phyloP scores from a whole-genome alignment of 1,140 invertebrate species.

The Campodea augens region DNA sequence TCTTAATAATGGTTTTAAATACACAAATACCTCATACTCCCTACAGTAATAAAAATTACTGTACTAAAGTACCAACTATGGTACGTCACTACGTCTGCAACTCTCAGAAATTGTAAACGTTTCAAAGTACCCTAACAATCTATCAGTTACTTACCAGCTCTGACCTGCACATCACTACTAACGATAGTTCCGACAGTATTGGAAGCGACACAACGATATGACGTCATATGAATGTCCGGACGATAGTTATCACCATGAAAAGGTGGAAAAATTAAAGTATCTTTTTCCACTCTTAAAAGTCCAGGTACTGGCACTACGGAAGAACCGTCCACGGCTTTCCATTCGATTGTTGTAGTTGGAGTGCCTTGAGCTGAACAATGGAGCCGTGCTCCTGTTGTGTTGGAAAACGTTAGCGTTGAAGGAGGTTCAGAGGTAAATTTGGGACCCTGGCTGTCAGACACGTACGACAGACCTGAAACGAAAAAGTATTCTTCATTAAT shows the following conservation, averaged over 20 bases:
- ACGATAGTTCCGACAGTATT: slow-evolving; percentile 24
- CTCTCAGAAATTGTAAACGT: too few relatives aligned
- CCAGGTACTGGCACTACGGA: slow-evolving; percentile 20
- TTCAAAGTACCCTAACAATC: too few relatives aligned
- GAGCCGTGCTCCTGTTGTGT: slow-evolving; percentile 20
- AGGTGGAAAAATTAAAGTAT: not conserved
- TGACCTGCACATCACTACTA: slow-evolving; percentile 22
- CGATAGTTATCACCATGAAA: not conserved
- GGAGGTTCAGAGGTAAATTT: slow-evolving; percentile 24
- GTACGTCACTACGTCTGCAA: too few relatives aligned
- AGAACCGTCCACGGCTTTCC: slow-evolving; percentile 21
- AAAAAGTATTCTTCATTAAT: too few relatives aligned
- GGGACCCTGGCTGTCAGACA: slow-evolving; percentile 20
- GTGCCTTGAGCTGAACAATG: slow-evolving; percentile 24
- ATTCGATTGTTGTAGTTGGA: slow-evolving; percentile 20
- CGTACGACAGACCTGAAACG: slow-evolving; percentile 9
- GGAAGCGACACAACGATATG: slow-evolving; percentile 22
- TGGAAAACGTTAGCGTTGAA: slow-evolving; percentile 22
- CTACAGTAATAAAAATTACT: too few relatives aligned
- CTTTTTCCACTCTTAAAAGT: not conserved
- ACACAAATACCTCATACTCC: too few relatives aligned
- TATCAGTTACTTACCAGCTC: slow-evolving; percentile 26
- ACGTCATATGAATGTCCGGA: slow-evolving; percentile 18
- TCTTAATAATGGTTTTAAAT: too few relatives aligned
- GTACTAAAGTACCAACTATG: too few relatives aligned